phyloP scores from a whole-genome alignment of 2,113 vertebrate genomes.

The Sander lucioperca region DNA sequence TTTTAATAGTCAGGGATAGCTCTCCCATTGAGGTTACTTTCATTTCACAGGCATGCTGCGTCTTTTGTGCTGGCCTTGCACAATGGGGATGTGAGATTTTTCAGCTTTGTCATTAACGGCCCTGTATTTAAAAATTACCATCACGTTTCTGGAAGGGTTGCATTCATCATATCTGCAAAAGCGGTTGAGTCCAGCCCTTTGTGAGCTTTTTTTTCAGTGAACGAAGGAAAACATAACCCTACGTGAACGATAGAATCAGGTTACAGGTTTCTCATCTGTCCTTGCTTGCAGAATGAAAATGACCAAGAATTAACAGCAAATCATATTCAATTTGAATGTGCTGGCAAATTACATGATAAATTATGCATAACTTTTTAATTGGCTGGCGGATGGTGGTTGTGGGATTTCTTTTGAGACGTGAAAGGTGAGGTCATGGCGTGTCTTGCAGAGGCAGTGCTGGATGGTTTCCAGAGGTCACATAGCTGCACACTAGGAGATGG shows the following conservation, averaged over 20 bases:
- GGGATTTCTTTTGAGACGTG: conserved; percentile 65
- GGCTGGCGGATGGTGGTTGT: conserved; percentile 63
- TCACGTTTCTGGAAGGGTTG: conserved; percentile 60
- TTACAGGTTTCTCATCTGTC: conserved; percentile 17
- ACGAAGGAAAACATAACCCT: background rate
- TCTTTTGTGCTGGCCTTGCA: conserved; percentile 78
- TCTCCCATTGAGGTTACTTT: conserved; percentile 74
- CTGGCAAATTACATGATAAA: conserved; percentile 80
- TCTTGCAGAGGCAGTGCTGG: conserved; percentile 55
- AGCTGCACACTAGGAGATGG: conserved; percentile 43
- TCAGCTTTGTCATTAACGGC: conserved; percentile 72
- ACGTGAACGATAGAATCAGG: conserved; percentile 37
- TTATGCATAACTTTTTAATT: conserved; percentile 87
- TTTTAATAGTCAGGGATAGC: conserved; percentile 78
- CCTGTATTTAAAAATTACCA: conserved; percentile 70
- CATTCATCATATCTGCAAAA: conserved; percentile 55
- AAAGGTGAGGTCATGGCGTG: conserved; percentile 72
- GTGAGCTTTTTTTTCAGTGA: background rate
- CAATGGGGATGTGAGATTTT: conserved; percentile 67
- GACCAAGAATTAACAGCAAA: conserved; percentile 63
- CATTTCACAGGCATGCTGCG: conserved; percentile 67
- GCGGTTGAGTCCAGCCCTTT: conserved; percentile 8
- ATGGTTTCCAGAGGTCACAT: conserved; percentile 69
- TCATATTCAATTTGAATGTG: conserved; percentile 74
- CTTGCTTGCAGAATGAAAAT: conserved; percentile 56